Evolutionary conservation across 2,797 vertebrate genomes (phyloP).

Genomic region (Danio albolineatus): DNA sequence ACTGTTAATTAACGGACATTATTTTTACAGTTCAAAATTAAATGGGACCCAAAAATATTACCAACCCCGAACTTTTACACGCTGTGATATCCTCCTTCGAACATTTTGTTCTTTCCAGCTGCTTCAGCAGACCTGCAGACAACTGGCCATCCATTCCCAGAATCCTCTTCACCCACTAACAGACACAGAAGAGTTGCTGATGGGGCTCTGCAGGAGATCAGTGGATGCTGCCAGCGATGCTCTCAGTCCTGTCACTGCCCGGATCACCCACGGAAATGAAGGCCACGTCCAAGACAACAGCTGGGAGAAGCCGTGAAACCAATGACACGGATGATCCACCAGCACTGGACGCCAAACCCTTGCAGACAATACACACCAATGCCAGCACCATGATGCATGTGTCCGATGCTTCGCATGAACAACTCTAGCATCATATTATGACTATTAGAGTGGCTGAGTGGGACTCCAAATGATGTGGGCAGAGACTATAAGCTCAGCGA

Average conservation of each 20-base stretch:
- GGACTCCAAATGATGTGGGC: slow-evolving; percentile 30
- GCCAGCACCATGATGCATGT: slow-evolving; percentile 35
- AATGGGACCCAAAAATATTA: too few species aligned
- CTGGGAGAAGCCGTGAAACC: slow-evolving; percentile 34
- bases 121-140: slow-evolving; percentile 5
- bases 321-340: slow-evolving; percentile 37
- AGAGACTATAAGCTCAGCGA: slow-evolving; percentile 3
- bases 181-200: slow-evolving; percentile 25
- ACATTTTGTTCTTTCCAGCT: not conserved
- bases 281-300: slow-evolving; percentile 51
- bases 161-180: slow-evolving; percentile 18
- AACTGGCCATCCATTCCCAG: slow-evolving; percentile 5
- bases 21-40: too few species aligned
- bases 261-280: slow-evolving; percentile 39
- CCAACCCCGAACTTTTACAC: too few species aligned
- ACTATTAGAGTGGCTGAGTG: slow-evolving; percentile 31
- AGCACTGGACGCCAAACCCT: slow-evolving; percentile 9
- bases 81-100: not conserved
- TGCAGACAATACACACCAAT: not conserved
- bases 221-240: slow-evolving; percentile 7
- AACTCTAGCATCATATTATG: slow-evolving; percentile 22
- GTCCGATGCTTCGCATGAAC: slow-evolving; percentile 1
- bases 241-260: slow-evolving; percentile 12
- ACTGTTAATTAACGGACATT: too few species aligned
- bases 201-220: slow-evolving; percentile 25